These are phyloP conservation scores for Thamnaconus septentrionalis DNA, from an alignment of 2,113 vertebrate species.

Conservation along the genomic window DNA sequence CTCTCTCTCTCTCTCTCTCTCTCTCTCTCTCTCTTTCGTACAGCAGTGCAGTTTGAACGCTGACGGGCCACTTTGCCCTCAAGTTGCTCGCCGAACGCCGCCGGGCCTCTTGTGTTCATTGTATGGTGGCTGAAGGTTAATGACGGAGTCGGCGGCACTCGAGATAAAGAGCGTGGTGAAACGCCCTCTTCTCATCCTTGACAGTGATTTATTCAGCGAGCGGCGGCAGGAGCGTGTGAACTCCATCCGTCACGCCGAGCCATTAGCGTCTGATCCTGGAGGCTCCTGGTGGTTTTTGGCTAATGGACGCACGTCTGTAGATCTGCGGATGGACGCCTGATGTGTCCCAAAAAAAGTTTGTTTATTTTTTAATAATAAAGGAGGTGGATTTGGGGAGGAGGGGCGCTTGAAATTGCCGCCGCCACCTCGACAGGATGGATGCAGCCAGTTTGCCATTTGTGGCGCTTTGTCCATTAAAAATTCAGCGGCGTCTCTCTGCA, in stretches of 20 bases:
- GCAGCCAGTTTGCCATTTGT: not conserved
- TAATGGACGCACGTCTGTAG: conserved; percentile 24
- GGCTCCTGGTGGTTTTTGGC: not conserved
- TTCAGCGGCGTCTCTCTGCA: not conserved
- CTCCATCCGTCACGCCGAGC: conserved; percentile 18
- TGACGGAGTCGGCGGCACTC: conserved; percentile 36
- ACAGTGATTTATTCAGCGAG: conserved; percentile 54
- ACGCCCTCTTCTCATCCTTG: conserved; percentile 23
- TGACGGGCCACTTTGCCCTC: conserved; percentile 44
- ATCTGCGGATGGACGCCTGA: not conserved
- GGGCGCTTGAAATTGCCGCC: not conserved
- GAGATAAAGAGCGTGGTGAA: conserved; percentile 22
- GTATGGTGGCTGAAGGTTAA: conserved; percentile 48
- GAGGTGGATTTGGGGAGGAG: not conserved
- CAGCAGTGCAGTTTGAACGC: conserved; percentile 25
- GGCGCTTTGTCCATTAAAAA: not conserved
- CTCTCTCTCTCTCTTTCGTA: conserved; percentile 18
- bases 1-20: conserved; percentile 19
- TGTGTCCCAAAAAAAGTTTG: not conserved
- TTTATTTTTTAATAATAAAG: not conserved
- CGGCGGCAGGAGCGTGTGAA: conserved; percentile 27
- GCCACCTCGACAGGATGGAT: not conserved
- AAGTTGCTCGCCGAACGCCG: conserved; percentile 34
- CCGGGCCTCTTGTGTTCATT: conserved; percentile 44
- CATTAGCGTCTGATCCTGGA: conserved; percentile 26